Conservation (phyloP, 2,888 invertebrate genomes). For the Aleiodes testaceus region DNA sequence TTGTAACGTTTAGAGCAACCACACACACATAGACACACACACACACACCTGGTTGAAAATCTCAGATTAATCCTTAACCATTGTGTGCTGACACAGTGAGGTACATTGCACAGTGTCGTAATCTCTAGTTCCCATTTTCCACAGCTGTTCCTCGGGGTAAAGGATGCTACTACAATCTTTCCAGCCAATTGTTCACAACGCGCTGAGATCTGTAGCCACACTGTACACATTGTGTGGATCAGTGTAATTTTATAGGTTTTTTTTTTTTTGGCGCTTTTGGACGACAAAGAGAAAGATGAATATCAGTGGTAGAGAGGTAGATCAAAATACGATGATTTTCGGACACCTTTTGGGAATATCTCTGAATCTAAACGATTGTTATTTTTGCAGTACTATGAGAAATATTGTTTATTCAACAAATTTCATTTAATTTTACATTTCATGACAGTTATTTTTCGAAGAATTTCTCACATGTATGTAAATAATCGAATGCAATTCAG, state of each 20-base stretch:
- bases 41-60: slow-evolving; percentile 17
- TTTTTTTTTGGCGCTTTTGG: too few relatives aligned
- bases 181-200: slow-evolving; percentile 28
- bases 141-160: slow-evolving; percentile 33
- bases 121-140: slow-evolving; percentile 38
- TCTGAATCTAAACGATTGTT: too few relatives aligned
- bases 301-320: too few relatives aligned
- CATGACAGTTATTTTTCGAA: too few relatives aligned
- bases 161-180: slow-evolving; percentile 26
- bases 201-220: slow-evolving; percentile 1
- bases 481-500: too few relatives aligned
- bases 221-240: background rate
- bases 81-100: slow-evolving; percentile 32
- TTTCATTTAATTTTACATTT: too few relatives aligned
- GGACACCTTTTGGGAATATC: too few relatives aligned
- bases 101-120: slow-evolving; percentile 34
- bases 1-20: slow-evolving; percentile 12
- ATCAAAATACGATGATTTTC: too few relatives aligned
- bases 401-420: too few relatives aligned
- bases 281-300: too few relatives aligned
- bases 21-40: background rate
- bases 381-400: too few relatives aligned
- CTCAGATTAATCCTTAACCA: slow-evolving; percentile 33
- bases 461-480: too few relatives aligned
- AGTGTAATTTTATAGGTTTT: background rate